Base-by-base conservation (phyloP, 1,140 invertebrate genomes). In the Anastrepha obliqua region DNA sequence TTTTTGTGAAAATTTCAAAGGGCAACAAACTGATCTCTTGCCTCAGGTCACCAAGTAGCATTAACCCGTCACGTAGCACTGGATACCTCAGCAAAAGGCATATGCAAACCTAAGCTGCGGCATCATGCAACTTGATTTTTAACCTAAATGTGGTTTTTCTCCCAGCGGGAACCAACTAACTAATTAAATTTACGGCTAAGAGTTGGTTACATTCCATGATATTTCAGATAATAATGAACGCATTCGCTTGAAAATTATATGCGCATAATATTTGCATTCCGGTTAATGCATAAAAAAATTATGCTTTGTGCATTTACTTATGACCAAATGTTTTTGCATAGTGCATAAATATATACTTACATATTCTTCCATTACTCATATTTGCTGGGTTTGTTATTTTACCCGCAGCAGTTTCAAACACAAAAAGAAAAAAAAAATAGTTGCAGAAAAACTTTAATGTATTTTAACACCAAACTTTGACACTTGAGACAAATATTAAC, bases 401-500 rank as follows among this genome's bases (percentile, higher is more conserved):
- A 67, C 39, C 39, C 20, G 11, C 29, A n/a, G 9, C 39, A 67
- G 13, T 13, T 39, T 67, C 9, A 62, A 62, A 62, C 15, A 67
- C 55, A 13, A 58, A 58, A 58, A 2, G 13, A 0, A 2, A 2
- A 13, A 2, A 13, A 58, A 58, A 8, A 67, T 39, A 67, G 39
- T 29, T 67, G 29, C 65, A 11, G 65, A 67, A 9, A 42, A 67
- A 67, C 65, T 67, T 67, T 42, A 67, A 67, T 67, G 65, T 67
- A 9, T 67, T 67, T 67, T 39, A 67, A 67, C 65, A 20, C 65
- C 65, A 67, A 67, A 67, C 65, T 67, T 67, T 67, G 65, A 42
- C 65, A 67, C 65, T 42, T 67, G 65, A 67, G 65, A 67, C 65
- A 67, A 67, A 67, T 67, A 67, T 67, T 67, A 67, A 67, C 65